These are phyloP conservation scores for Solen grandis DNA, from an alignment of 1,140 invertebrate genomes.

Conservation along the genomic window DNA sequence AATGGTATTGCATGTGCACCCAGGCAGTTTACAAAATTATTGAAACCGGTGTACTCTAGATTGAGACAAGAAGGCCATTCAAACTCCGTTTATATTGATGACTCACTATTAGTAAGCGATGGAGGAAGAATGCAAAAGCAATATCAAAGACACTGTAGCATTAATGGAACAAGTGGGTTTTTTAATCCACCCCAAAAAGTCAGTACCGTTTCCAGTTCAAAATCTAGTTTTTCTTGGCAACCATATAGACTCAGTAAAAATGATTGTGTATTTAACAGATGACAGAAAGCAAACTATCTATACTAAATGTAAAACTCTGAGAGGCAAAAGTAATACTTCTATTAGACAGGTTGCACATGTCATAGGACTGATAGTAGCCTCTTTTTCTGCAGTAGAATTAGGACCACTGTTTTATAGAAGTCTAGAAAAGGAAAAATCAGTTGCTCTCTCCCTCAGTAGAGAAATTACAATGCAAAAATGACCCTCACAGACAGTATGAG, in stretches of 20 bases:
- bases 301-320: constrained; percentile 14
- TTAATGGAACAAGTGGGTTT: constrained; percentile 49
- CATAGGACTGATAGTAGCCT: constrained; percentile 22
- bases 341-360: constrained; percentile 23
- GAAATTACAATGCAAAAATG: constrained; percentile 41
- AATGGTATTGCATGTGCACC: constrained; percentile 34
- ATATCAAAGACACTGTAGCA: constrained; percentile 41
- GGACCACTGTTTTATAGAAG: constrained; percentile 50
- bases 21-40: constrained; percentile 47
- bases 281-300: constrained; percentile 13
- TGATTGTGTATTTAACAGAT: constrained; percentile 39
- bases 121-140: constrained; percentile 47
- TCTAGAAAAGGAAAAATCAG: constrained; percentile 41
- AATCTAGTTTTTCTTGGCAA: constrained; percentile 32
- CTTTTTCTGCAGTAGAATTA: constrained; percentile 38
- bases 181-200: constrained; percentile 51
- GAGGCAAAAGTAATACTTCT: background rate
- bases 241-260: constrained; percentile 39
- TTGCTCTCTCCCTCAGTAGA: background rate
- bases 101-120: no score
- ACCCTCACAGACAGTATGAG: constrained; percentile 26
- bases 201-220: constrained; percentile 18
- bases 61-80: constrained; percentile 43
- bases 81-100: constrained; percentile 55
- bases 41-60: constrained; percentile 53